These are phyloP conservation scores for Heteronetta atricapilla DNA, from an alignment of 2,113 vertebrate species.

Conservation along the genomic window DNA sequence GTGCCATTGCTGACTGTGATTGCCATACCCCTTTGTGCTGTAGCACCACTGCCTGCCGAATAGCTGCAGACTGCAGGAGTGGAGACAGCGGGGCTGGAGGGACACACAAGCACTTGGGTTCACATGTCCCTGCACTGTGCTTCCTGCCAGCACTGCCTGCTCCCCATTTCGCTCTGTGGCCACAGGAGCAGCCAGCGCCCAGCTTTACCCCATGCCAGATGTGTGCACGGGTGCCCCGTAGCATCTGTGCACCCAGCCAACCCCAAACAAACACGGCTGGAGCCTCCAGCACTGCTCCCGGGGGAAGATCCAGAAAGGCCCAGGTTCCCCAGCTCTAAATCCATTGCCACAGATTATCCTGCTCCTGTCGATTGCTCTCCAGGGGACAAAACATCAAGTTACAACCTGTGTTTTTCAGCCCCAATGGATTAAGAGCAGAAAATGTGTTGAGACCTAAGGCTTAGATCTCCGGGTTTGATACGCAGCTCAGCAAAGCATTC, in stretches of 20 bases:
- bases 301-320: neutral
- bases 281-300: neutral
- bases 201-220: neutral
- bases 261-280: neutral
- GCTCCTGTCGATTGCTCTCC: conserved; percentile 14
- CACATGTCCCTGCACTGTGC: neutral
- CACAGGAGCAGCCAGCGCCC: rapidly evolving
- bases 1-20: neutral
- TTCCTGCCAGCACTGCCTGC: rapidly evolving
- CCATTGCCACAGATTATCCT: neutral
- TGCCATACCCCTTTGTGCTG: neutral
- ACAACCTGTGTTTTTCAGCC: conserved; percentile 49
- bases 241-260: neutral
- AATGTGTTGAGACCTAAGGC: conserved; percentile 47
- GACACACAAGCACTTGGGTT: neutral
- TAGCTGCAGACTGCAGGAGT: neutral
- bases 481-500: neutral
- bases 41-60: neutral
- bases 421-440: conserved; percentile 27
- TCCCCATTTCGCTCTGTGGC: neutral
- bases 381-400: conserved; percentile 49
- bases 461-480: conserved; percentile 38
- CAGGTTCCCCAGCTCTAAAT: neutral
- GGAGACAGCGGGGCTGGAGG: neutral
- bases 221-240: neutral